These are phyloP conservation scores for Harmothoe impar DNA, from an alignment of 2,888 invertebrate species.

Conservation along the genomic window DNA sequence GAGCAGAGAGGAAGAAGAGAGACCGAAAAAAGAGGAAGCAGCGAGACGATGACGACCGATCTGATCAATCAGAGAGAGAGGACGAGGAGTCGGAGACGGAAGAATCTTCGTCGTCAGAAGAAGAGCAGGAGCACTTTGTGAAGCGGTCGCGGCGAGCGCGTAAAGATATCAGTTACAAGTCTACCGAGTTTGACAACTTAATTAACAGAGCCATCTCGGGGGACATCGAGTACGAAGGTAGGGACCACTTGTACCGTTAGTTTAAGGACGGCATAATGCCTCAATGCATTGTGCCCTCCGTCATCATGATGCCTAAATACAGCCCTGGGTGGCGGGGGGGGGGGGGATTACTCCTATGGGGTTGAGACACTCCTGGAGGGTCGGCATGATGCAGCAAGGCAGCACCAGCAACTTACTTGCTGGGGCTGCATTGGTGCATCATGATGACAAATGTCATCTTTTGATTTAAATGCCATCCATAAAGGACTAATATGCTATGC, in stretches of 20 bases:
- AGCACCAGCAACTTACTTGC: no score
- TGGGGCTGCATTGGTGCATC: no score
- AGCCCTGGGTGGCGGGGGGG: no score
- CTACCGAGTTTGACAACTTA: slow-evolving; percentile 97
- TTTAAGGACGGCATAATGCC: no score
- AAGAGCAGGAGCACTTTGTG: slow-evolving; percentile 70
- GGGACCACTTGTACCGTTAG: neutral
- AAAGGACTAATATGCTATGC: no score
- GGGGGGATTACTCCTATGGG: no score
- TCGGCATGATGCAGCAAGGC: no score
- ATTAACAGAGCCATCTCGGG: slow-evolving; percentile 91
- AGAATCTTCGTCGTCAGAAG: slow-evolving; percentile 47
- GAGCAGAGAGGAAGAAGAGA: slow-evolving; percentile 87
- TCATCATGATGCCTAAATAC: no score
- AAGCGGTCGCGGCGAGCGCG: slow-evolving; percentile 89
- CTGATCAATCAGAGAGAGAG: slow-evolving; percentile 73
- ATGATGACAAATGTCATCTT: no score
- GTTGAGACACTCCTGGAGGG: no score
- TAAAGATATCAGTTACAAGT: slow-evolving; percentile 88
- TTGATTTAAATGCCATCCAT: no score
- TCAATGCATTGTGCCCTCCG: no score
- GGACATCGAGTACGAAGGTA: slow-evolving; percentile 73
- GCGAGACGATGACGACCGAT: slow-evolving; percentile 65
- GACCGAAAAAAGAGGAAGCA: slow-evolving; percentile 83
- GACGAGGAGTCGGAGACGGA: slow-evolving; percentile 76